Conservation (phyloP, 2,113 vertebrate species). For the Cottus gobio region DNA sequence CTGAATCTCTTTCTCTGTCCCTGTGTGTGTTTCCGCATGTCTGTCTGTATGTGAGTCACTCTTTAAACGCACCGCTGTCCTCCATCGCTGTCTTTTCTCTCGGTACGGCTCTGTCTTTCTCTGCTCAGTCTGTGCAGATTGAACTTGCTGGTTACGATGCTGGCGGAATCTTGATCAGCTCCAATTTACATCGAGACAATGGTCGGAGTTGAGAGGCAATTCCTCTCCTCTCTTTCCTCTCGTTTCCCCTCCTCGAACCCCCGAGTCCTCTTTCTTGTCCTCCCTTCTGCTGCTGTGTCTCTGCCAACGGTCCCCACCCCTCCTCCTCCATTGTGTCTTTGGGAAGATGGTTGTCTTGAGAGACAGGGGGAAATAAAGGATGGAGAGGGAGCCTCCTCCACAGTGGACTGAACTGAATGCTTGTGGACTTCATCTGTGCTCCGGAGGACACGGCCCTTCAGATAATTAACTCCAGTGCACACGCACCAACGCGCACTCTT, state of each 20-base stretch:
- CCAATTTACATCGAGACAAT: constrained; percentile 86
- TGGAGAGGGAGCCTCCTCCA: constrained; percentile 61
- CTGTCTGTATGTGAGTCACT: constrained; percentile 50
- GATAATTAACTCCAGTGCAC: constrained; percentile 65
- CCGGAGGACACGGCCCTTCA: constrained; percentile 41
- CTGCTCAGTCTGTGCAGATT: constrained; percentile 61
- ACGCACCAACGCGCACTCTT: constrained; percentile 19
- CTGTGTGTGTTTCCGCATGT: constrained; percentile 41
- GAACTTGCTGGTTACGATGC: constrained; percentile 77
- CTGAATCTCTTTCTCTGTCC: constrained; percentile 45
- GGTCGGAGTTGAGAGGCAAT: constrained; percentile 77
- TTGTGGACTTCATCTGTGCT: constrained; percentile 78
- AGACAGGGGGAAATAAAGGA: constrained; percentile 64
- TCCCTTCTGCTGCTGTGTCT: constrained; percentile 42
- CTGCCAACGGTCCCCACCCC: constrained; percentile 57
- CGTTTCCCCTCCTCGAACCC: constrained; percentile 66
- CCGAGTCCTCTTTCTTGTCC: constrained; percentile 65
- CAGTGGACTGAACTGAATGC: constrained; percentile 73
- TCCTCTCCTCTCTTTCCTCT: constrained; percentile 65
- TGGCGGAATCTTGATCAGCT: constrained; percentile 84
- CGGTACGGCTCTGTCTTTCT: constrained; percentile 42
- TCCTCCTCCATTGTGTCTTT: constrained; percentile 66
- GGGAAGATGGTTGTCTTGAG: constrained; percentile 60
- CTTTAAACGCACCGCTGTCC: constrained; percentile 31
- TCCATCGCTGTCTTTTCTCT: constrained; percentile 35